Percentiles rank a stretch among this genome's conserved stretches.
These are phyloP conservation scores for Poeciliopsis paucimaculata DNA, from an alignment of 2,797 vertebrate genomes.

Conservation along the genomic window DNA sequence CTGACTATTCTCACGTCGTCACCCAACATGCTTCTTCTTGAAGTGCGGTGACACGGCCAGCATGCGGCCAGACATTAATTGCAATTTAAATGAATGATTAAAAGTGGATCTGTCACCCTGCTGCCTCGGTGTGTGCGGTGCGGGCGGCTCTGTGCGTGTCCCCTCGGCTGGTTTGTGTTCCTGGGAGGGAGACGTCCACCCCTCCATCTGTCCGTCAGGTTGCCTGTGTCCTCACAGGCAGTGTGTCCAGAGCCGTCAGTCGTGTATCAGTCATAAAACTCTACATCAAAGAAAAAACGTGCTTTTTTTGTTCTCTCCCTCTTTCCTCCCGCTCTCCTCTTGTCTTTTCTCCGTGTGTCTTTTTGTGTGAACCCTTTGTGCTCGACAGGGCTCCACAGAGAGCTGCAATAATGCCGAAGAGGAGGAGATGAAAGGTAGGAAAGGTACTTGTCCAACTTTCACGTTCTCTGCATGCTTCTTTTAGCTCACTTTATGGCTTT, in stretches of 20 bases:
- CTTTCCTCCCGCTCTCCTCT: slow-evolving; percentile 13
- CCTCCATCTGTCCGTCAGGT: slow-evolving; percentile 51
- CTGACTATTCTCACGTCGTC: background rate
- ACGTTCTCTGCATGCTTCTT: slow-evolving; percentile 73
- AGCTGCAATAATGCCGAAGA: slow-evolving; percentile 99
- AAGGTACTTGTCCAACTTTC: slow-evolving; percentile 83
- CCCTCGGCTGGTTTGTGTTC: slow-evolving; percentile 79
- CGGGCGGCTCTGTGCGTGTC: slow-evolving; percentile 43
- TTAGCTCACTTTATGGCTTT: slow-evolving; percentile 34
- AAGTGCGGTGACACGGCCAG: slow-evolving; percentile 4
- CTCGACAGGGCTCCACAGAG: slow-evolving; percentile 93
- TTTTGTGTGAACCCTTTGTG: slow-evolving; percentile 31
- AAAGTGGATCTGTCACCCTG: slow-evolving; percentile 4
- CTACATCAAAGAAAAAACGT: slow-evolving; percentile 11
- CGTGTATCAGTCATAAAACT: slow-evolving; percentile 4
- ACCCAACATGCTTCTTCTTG: slow-evolving; percentile 1
- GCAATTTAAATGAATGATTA: slow-evolving; percentile 3
- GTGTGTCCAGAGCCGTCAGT: slow-evolving; percentile 27
- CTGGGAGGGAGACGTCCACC: slow-evolving; percentile 66
- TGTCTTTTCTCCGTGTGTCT: slow-evolving; percentile 19
- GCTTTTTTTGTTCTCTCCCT: slow-evolving; percentile 9
- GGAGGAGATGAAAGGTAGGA: slow-evolving; percentile 98
- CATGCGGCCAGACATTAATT: slow-evolving; percentile 4
- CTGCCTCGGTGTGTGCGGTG: slow-evolving; percentile 30
- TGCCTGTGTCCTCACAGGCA: slow-evolving; percentile 31